Conservation (phyloP, 2,888 invertebrate species). For the Latheticus oryzae region DNA sequence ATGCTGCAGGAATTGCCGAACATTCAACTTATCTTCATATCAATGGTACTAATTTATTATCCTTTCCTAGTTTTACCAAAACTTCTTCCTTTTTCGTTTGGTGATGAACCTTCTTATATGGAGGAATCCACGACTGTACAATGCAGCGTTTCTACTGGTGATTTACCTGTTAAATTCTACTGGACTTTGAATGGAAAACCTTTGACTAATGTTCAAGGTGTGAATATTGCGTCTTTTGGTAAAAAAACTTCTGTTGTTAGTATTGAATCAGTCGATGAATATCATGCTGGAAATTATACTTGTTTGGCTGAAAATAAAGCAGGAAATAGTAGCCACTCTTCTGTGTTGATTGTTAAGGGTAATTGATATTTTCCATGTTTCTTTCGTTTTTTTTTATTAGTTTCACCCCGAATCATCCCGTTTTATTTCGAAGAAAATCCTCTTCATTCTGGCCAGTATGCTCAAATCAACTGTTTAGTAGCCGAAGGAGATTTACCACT, state of each 20-base stretch:
- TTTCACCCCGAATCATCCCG: slow-evolving; percentile 82
- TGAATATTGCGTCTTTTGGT: slow-evolving; percentile 71
- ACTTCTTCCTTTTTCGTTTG: slow-evolving; percentile 72
- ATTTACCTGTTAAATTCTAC: slow-evolving; percentile 78
- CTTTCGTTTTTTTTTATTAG: slow-evolving; percentile 67
- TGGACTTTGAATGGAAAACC: slow-evolving; percentile 77
- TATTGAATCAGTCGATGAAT: slow-evolving; percentile 68
- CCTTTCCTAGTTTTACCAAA: slow-evolving; percentile 71
- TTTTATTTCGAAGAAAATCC: slow-evolving; percentile 82
- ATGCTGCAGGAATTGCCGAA: slow-evolving; percentile 70
- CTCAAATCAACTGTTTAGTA: slow-evolving; percentile 71
- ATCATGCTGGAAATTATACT: slow-evolving; percentile 70
- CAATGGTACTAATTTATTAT: slow-evolving; percentile 47
- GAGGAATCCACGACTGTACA: slow-evolving; percentile 68
- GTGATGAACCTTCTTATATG: slow-evolving; percentile 64
- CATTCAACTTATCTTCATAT: slow-evolving; percentile 43
- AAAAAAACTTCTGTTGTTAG: slow-evolving; percentile 72
- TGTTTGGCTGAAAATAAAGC: slow-evolving; percentile 68
- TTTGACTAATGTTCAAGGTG: slow-evolving; percentile 67
- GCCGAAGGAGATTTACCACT: slow-evolving; percentile 81
- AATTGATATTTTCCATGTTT: slow-evolving; percentile 54
- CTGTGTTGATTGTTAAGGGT: slow-evolving; percentile 64
- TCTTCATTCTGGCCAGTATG: slow-evolving; percentile 63
- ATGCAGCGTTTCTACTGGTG: slow-evolving; percentile 75
- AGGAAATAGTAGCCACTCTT: slow-evolving; percentile 66